Conservation (phyloP, 2,113 vertebrate genomes). For the Oostethus manadensis region DNA sequence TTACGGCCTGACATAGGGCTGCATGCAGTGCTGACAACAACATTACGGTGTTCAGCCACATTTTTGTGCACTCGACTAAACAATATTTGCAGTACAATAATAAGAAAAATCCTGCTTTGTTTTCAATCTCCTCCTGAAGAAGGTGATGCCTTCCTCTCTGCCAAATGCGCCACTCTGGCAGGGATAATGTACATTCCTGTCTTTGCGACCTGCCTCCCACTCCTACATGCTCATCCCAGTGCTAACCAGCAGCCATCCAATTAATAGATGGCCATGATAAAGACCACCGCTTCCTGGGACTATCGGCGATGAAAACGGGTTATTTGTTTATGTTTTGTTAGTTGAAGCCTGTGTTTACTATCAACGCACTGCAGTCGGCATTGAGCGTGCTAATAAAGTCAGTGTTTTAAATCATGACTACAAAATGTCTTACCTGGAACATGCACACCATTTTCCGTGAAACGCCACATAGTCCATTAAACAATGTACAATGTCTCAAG, state of each 20-base stretch:
- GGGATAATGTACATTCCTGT: constrained; percentile 52
- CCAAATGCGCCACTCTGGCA: constrained; percentile 35
- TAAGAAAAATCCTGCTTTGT: constrained; percentile 19
- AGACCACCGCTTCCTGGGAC: constrained; percentile 42
- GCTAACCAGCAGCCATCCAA: constrained; percentile 45
- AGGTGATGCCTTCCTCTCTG: constrained; percentile 26
- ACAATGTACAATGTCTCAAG: too few species aligned
- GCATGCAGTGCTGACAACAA: constrained; percentile 33
- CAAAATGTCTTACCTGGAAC: constrained; percentile 14
- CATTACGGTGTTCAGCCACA: not conserved
- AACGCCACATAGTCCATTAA: too few species aligned
- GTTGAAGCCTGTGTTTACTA: constrained; percentile 69
- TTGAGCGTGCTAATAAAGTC: constrained; percentile 66
- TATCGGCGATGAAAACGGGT: constrained; percentile 26
- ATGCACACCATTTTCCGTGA: not conserved
- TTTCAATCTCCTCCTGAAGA: constrained; percentile 20
- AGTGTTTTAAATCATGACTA: constrained; percentile 69
- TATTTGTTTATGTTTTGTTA: constrained; percentile 38
- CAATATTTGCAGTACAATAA: not conserved
- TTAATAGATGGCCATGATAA: constrained; percentile 71
- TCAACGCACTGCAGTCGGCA: constrained; percentile 73
- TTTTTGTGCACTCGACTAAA: not conserved
- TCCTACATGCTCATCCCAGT: constrained; percentile 34
- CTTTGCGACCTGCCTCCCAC: constrained; percentile 32
- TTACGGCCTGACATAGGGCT: constrained; percentile 43